phyloP scores from a whole-genome alignment of 2,113 vertebrate genomes.

The Hyaena hyaena region DNA sequence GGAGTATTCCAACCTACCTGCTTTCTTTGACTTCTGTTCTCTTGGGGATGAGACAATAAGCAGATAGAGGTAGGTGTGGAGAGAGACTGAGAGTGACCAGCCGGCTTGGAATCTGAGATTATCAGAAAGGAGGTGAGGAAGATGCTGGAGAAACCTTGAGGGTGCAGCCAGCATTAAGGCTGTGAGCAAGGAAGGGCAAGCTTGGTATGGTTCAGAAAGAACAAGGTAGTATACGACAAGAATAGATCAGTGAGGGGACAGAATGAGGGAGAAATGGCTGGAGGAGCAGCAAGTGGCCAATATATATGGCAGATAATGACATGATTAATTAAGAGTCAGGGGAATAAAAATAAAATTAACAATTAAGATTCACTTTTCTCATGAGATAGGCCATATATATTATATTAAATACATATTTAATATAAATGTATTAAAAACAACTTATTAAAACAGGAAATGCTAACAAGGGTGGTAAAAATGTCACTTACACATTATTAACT shows the following conservation, averaged over 20 bases:
- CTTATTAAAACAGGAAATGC: background rate
- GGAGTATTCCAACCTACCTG: background rate
- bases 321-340: background rate
- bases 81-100: background rate
- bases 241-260: background rate
- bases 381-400: background rate
- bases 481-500: background rate
- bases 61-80: background rate
- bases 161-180: too few relatives aligned
- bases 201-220: background rate
- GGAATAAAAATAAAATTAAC: background rate
- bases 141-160: background rate
- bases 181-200: background rate
- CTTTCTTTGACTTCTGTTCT: background rate
- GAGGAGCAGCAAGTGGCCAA: background rate
- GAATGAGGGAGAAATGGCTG: background rate
- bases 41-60: background rate
- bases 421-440: background rate
- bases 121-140: background rate
- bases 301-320: background rate
- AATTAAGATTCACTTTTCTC: background rate
- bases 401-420: too few relatives aligned
- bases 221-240: background rate
- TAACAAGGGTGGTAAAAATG: background rate
- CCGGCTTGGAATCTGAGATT: rapidly evolving